Percentiles rank a stretch among this genome's conserved stretches.
Evolutionary conservation across 2,888 invertebrate species (phyloP).

Genomic region (Bursaphelenchus okinawaensis): DNA sequence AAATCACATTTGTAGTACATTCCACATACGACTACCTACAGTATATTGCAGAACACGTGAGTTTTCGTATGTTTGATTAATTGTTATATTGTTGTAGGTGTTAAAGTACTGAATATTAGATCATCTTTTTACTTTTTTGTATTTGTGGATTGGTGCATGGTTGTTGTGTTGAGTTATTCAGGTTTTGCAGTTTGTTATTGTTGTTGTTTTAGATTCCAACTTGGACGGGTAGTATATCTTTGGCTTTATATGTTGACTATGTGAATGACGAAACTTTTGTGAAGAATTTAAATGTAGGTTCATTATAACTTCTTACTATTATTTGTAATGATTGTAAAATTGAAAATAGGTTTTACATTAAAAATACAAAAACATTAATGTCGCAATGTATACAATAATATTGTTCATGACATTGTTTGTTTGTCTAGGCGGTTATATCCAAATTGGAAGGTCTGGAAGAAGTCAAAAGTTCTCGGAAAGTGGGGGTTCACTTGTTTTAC

Average conservation of each 20-base stretch:
- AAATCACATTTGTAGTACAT: constrained; percentile 24
- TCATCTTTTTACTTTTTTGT: too few relatives aligned
- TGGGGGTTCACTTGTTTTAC: neutral
- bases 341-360: too few relatives aligned
- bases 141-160: too few relatives aligned
- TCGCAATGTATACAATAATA: too few relatives aligned
- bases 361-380: too few relatives aligned
- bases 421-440: neutral
- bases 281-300: neutral
- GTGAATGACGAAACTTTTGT: neutral
- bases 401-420: neutral
- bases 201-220: constrained; percentile 6
- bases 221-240: constrained; percentile 15
- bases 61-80: neutral
- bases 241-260: constrained; percentile 14
- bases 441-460: neutral
- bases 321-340: too few relatives aligned
- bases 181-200: too few relatives aligned
- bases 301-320: too few relatives aligned
- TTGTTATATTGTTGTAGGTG: too few relatives aligned
- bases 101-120: too few relatives aligned
- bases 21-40: constrained; percentile 17
- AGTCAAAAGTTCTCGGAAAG: neutral
- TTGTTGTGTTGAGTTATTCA: too few relatives aligned
- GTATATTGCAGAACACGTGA: constrained; percentile 15